Percentiles rank a stretch among this genome's conserved stretches.
phyloP scores from a whole-genome alignment of 2,888 invertebrate genomes.

The Folsomia candida region DNA sequence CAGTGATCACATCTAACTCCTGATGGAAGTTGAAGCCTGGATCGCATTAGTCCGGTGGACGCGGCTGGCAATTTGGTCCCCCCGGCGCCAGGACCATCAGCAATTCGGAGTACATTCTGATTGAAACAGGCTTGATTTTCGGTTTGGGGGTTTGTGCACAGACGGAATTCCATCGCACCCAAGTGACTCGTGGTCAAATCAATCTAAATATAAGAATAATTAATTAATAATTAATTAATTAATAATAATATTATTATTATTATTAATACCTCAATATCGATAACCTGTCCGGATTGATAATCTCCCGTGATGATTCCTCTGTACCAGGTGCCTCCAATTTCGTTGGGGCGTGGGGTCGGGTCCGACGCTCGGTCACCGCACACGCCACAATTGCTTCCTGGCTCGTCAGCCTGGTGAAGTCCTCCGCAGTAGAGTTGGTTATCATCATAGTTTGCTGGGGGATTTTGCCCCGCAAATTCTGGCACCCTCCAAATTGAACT shows the following conservation, averaged over 20 bases:
- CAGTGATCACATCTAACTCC: conserved; percentile 22
- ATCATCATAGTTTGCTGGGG: neutral
- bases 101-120: conserved; percentile 31
- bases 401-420: neutral
- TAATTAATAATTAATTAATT: neutral
- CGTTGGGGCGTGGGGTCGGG: conserved; percentile 8
- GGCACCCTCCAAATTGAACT: too few relatives aligned
- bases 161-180: too few relatives aligned
- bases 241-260: too few relatives aligned
- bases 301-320: conserved; percentile 20
- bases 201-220: neutral
- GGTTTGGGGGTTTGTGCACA: too few relatives aligned
- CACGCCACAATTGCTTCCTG: neutral
- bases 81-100: conserved; percentile 17
- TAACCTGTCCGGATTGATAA: conserved; percentile 16
- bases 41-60: neutral
- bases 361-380: conserved; percentile 14
- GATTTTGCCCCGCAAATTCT: too few relatives aligned
- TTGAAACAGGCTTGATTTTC: conserved; percentile 33
- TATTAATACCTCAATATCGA: too few relatives aligned
- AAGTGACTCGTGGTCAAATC: conserved; percentile 12
- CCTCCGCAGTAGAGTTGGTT: neutral
- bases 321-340: conserved; percentile 15
- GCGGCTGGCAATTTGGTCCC: conserved; percentile 11
- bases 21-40: too few relatives aligned